Evolutionary conservation across 92 coral and sea anemone genomes (phyloP).

Genomic region (Epizoanthus ramosus): DNA sequence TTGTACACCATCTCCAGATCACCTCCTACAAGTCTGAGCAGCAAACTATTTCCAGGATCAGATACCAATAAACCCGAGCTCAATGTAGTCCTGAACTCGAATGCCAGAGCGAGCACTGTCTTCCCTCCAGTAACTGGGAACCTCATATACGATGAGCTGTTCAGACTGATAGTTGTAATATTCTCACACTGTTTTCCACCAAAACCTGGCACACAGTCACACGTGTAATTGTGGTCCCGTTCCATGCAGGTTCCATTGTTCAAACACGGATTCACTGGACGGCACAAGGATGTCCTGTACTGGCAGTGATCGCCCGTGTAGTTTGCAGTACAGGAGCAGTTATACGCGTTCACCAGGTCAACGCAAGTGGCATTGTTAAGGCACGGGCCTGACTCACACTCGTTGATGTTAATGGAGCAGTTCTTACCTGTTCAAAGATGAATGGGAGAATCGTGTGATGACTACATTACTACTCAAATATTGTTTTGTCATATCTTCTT

Average conservation of each 20-base stretch:
- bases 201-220: conserved; percentile 81
- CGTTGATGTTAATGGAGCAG: conserved; percentile 75
- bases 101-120: conserved; percentile 54
- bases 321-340: conserved; percentile 80
- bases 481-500: too few species aligned
- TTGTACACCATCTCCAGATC: conserved; percentile 51
- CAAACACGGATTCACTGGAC: conserved; percentile 64
- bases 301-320: conserved; percentile 83
- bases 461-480: background rate
- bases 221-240: conserved; percentile 75
- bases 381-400: conserved; percentile 73
- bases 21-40: conserved; percentile 59
- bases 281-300: conserved; percentile 67
- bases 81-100: conserved; percentile 86
- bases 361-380: conserved; percentile 65
- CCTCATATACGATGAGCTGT: conserved; percentile 81
- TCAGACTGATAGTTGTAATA: conserved; percentile 82
- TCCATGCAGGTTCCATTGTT: conserved; percentile 73
- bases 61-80: conserved; percentile 63
- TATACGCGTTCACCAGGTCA: conserved; percentile 48
- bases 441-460: background rate
- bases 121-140: conserved; percentile 43
- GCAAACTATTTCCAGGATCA: conserved; percentile 57
- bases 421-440: conserved; percentile 63
- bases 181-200: conserved; percentile 82